A percentile compares a stretch with the other conserved stretches of the same genome.
Conservation (phyloP, 2,113 vertebrate species). For the Cephalophus harveyi region DNA sequence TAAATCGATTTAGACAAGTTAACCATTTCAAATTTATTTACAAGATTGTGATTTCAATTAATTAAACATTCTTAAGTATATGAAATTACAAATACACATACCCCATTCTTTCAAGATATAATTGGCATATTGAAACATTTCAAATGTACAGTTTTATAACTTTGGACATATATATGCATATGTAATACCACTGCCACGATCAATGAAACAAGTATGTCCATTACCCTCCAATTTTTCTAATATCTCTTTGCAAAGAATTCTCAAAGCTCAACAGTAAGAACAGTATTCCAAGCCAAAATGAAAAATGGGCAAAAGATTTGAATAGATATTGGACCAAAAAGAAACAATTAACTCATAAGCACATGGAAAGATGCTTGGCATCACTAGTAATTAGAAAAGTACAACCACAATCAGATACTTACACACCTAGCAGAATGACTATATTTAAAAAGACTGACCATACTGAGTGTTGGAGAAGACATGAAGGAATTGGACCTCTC, state of each 20-base stretch:
- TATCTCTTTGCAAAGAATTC: not conserved
- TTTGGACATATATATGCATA: not conserved
- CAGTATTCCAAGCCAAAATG: not conserved
- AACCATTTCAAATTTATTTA: not conserved
- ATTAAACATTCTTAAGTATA: not conserved
- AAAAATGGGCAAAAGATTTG: not conserved
- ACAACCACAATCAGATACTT: not conserved
- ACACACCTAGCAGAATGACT: not conserved
- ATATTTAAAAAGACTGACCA: not conserved
- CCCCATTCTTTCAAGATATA: not conserved
- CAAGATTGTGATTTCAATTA: not conserved
- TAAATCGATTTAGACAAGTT: not conserved
- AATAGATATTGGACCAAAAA: not conserved
- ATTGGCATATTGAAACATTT: not conserved
- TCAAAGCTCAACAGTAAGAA: not conserved
- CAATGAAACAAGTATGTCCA: not conserved
- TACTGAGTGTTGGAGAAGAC: not conserved
- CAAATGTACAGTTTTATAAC: not conserved
- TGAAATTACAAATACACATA: not conserved
- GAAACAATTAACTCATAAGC: not conserved
- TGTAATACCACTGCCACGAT: not conserved
- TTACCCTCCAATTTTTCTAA: not conserved
- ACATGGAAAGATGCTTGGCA: not conserved
- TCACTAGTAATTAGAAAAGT: not conserved
- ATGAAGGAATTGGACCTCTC: not conserved